phyloP scores from a whole-genome alignment of 2,113 vertebrate genomes.

The Hystrix brachyura region DNA sequence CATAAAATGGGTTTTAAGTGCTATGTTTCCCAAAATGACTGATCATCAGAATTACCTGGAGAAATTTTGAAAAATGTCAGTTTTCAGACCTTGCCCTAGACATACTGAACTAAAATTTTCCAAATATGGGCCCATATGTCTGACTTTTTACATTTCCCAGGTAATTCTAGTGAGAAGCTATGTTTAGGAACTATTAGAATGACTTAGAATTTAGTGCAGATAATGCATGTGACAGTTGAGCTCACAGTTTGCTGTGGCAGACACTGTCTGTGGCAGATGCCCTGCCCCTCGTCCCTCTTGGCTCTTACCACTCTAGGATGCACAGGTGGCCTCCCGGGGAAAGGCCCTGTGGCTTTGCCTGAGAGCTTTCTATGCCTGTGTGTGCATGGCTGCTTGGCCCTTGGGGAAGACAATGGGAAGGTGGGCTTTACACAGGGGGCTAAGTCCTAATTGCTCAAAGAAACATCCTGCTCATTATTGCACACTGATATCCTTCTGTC shows the following conservation, averaged over 20 bases:
- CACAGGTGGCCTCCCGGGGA: background rate
- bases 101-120: slow-evolving; percentile 66
- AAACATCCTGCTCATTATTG: background rate
- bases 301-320: background rate
- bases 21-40: slow-evolving; percentile 35
- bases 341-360: background rate
- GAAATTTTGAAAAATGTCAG: slow-evolving; percentile 60
- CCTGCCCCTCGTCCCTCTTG: background rate
- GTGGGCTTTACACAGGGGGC: background rate
- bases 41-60: slow-evolving; percentile 23
- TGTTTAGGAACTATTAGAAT: slow-evolving; percentile 34
- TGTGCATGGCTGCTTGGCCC: background rate
- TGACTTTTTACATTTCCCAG: background rate
- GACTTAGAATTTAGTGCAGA: background rate
- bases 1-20: slow-evolving; percentile 31
- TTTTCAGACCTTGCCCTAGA: slow-evolving; percentile 54
- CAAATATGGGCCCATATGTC: slow-evolving; percentile 12
- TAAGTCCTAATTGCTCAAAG: background rate
- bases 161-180: slow-evolving; percentile 44
- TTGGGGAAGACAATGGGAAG: background rate
- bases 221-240: background rate
- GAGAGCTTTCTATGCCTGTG: background rate
- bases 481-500: rapidly evolving
- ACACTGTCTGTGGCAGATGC: rapidly evolving
- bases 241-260: background rate